These are phyloP conservation scores for Chrysemys picta DNA, from an alignment of 2,113 vertebrate genomes.

Conservation along the genomic window DNA sequence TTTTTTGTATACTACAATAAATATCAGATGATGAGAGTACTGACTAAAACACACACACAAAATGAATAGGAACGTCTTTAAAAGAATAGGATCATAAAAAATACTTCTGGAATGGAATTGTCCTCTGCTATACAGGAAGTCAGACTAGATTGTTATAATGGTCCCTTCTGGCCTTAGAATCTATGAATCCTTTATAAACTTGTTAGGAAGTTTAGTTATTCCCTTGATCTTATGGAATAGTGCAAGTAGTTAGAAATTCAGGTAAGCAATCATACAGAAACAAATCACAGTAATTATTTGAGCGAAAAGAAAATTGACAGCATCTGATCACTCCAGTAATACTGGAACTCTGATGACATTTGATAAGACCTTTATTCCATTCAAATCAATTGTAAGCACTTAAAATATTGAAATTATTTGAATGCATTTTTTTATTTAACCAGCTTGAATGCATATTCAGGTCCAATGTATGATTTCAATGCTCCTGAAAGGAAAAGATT, in stretches of 20 bases:
- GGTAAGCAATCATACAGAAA: background rate
- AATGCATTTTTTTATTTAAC: constrained; percentile 53
- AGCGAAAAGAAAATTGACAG: background rate
- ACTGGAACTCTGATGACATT: background rate
- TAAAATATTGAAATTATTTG: constrained; percentile 51
- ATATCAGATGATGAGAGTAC: background rate
- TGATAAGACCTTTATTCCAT: background rate
- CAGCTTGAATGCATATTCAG: constrained; percentile 36
- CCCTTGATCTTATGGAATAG: background rate
- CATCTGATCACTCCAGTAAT: background rate
- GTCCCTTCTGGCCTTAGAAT: background rate
- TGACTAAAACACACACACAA: background rate
- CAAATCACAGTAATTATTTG: background rate
- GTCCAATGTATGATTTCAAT: constrained; percentile 11
- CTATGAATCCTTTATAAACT: background rate
- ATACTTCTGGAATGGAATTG: constrained; percentile 12
- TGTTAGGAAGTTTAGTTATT: accelerated
- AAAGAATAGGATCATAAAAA: background rate
- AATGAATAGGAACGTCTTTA: background rate
- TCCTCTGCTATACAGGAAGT: background rate
- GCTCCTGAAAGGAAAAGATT: constrained; percentile 61
- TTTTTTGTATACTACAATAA: background rate
- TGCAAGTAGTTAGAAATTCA: background rate
- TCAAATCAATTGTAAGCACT: constrained; percentile 34
- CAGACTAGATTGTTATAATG: background rate